Conservation (phyloP, 2,797 vertebrate species). For the Cirrhinus molitorella region DNA sequence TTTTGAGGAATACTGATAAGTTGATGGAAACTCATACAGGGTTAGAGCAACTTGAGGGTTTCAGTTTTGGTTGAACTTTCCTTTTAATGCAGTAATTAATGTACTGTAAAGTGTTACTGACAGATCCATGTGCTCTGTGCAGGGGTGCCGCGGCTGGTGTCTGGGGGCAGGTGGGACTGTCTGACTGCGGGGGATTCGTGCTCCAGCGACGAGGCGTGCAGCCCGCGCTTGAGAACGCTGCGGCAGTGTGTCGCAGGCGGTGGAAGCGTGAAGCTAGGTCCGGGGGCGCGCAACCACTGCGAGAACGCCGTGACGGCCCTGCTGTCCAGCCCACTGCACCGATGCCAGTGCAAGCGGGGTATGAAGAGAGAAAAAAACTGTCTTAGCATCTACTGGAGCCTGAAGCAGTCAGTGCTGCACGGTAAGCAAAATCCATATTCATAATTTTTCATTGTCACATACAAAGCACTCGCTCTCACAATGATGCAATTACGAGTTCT, state of each 20-base stretch:
- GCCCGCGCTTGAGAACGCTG: constrained; percentile 88
- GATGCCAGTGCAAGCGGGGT: constrained; percentile 91
- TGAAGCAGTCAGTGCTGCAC: constrained; percentile 69
- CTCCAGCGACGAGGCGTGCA: constrained; percentile 88
- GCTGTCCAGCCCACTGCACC: constrained; percentile 88
- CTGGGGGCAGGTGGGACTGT: constrained; percentile 82
- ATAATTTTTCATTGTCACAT: neutral
- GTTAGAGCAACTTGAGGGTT: neutral
- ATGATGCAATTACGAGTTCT: constrained; percentile 53
- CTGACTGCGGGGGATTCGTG: constrained; percentile 89
- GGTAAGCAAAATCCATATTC: constrained; percentile 50
- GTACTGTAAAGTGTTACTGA: neutral
- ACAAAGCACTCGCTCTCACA: constrained; percentile 43
- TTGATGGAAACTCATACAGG: neutral
- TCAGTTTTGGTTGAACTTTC: neutral
- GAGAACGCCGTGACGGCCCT: constrained; percentile 86
- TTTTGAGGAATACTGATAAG: neutral
- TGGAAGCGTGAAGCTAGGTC: constrained; percentile 88
- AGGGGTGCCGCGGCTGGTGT: constrained; percentile 78
- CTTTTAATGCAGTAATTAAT: neutral
- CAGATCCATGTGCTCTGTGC: constrained; percentile 27
- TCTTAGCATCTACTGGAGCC: constrained; percentile 93
- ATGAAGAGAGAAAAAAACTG: constrained; percentile 96
- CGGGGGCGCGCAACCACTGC: constrained; percentile 88
- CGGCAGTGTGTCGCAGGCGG: constrained; percentile 92